phyloP scores from a whole-genome alignment of 37 sponge, comb jelly and placozoan species.

The Lycopodina hypogea region DNA sequence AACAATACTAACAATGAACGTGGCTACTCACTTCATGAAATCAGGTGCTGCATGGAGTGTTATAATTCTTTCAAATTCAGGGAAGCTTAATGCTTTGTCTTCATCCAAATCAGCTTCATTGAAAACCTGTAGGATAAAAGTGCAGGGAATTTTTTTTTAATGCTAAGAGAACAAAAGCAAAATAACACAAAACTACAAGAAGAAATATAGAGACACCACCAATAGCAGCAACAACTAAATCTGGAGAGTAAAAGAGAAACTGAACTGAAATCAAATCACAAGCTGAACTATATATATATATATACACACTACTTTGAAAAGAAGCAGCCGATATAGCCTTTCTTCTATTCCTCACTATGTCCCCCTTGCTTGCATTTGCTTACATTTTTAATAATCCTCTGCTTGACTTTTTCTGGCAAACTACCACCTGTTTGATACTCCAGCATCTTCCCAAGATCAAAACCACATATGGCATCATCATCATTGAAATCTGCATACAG shows the following conservation, averaged over 20 bases:
- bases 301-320: too few species aligned
- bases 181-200: neutral
- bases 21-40: slow-evolving; percentile 21
- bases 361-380: neutral
- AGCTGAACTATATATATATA: too few species aligned
- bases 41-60: slow-evolving; percentile 27
- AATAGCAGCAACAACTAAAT: too few species aligned
- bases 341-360: neutral
- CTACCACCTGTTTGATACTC: neutral
- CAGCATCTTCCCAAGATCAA: slow-evolving; percentile 12
- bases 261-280: too few species aligned
- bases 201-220: too few species aligned
- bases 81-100: slow-evolving; percentile 25
- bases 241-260: too few species aligned
- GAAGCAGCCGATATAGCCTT: too few species aligned
- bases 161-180: neutral
- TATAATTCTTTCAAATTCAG: slow-evolving; percentile 40
- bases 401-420: neutral
- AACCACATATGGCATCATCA: slow-evolving; percentile 19
- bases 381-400: slow-evolving; percentile 19
- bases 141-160: too few species aligned
- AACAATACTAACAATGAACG: too few species aligned
- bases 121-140: slow-evolving; percentile 6
- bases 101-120: slow-evolving; percentile 35
- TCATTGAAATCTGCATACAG: slow-evolving; percentile 26